Evolutionary conservation across 37 sponge, comb jelly and placozoan species (phyloP).

Genomic region (Amphimedon queenslandica): DNA sequence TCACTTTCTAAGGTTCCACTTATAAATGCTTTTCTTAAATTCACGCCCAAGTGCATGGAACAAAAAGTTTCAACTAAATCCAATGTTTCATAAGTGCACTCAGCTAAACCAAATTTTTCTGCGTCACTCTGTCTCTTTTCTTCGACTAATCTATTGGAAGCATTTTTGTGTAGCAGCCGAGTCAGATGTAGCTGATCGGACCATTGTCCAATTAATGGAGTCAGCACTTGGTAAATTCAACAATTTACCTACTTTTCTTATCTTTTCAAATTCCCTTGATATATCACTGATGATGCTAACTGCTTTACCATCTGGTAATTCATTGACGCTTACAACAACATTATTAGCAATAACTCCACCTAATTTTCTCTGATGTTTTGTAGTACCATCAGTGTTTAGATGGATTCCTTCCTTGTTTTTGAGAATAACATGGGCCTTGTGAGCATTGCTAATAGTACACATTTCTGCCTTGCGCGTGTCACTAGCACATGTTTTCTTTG

Average conservation of each 20-base stretch:
- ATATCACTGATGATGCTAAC: conserved; percentile 20
- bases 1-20: conserved; percentile 10
- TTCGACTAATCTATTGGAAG: conserved; percentile 27
- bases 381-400: conserved; percentile 43
- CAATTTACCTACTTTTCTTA: conserved; percentile 7
- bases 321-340: conserved; percentile 32
- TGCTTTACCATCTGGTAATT: conserved; percentile 22
- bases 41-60: conserved; percentile 49
- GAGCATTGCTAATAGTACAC: conserved; percentile 22
- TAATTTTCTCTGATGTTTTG: conserved; percentile 28
- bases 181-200: conserved; percentile 30
- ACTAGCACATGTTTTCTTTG: conserved; percentile 23
- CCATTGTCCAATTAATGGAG: conserved; percentile 35
- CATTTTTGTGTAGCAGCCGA: conserved; percentile 34
- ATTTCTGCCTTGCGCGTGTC: conserved; percentile 20
- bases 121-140: conserved; percentile 25
- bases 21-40: conserved; percentile 39
- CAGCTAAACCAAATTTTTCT: conserved; percentile 22
- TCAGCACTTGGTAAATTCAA: conserved; percentile 19
- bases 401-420: conserved; percentile 3
- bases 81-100: conserved; percentile 12
- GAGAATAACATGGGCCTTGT: conserved; percentile 22
- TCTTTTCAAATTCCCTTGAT: conserved; percentile 29
- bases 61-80: conserved; percentile 44
- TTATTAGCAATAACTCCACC: conserved; percentile 29